Evolutionary conservation across 2,797 vertebrate genomes (phyloP), one percentile per base, ranked within the genome.

Genomic region (Onychomys torridus): DNA sequence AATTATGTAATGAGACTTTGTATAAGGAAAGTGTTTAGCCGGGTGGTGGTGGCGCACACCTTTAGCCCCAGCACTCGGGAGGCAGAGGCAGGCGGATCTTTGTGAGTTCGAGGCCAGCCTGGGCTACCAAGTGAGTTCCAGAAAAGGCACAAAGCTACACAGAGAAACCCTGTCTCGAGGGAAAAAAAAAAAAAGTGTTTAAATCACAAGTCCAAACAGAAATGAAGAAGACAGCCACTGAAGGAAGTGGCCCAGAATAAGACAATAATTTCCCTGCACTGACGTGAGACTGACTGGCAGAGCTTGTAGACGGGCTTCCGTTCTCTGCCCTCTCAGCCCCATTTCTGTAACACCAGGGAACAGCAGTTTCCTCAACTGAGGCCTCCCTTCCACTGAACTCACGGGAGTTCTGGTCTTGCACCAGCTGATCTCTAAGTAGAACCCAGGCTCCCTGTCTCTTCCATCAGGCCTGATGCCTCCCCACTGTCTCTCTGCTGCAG

Each of bases 381-480:
- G 29, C 21, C 67, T 19, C 49, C n/a, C 14, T 37, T 5, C n/a
- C 67, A 29, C 12, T 23, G 63, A 46, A 34, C 27, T 13, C 13
- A 0, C 1, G 25, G 57, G 17, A 10, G 5, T 9, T 89, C 85
- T 21, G 34, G 29, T 65, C 88, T 57, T 2, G 12, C 7, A 34
- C 11, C 25, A n/a, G 32, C 43, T n/a, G 5, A 37, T 14, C 25
- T 29, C 3, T 0, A 1, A 57, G 63, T 7, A 27, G 52, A 85
- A 32, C 6, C 32, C 63, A 25, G 34, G 67, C 13, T 61, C 61
- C 89, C 12, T 5, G 37, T 27, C 23, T 5, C 67, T 61, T 52
- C 34, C 2, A 0, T 14, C 6, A 0, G 19, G 40, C 16, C 49
- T 4, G n/a, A 32, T 25, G 34, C 16, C 19, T 13, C 32, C 61